Percentiles rank a stretch among this genome's conserved stretches.
Conservation (phyloP, 2,113 vertebrate species). For the Elanus axillaris region DNA sequence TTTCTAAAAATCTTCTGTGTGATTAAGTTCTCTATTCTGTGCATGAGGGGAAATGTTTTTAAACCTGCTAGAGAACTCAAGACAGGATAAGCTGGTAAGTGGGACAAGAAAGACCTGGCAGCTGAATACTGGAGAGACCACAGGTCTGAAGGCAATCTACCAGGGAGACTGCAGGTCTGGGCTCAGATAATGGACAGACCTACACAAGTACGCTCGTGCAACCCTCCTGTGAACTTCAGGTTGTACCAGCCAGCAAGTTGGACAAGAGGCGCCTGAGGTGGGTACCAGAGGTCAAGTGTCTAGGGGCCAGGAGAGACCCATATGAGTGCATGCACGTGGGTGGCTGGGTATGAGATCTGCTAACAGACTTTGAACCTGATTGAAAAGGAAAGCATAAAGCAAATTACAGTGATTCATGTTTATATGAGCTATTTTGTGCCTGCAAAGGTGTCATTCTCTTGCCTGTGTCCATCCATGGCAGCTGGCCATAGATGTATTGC, state of each 20-base stretch:
- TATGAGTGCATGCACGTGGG: neutral
- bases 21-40: neutral
- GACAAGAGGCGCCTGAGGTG: neutral
- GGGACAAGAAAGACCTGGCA: neutral
- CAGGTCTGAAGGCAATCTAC: neutral
- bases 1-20: neutral
- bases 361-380: neutral
- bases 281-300: neutral
- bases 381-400: neutral
- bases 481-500: too few relatives aligned
- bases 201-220: fast-evolving
- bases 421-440: neutral
- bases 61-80: neutral
- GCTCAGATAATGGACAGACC: neutral
- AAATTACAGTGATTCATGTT: neutral
- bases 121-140: neutral
- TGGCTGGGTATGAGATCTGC: neutral
- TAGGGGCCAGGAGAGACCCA: neutral
- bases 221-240: neutral
- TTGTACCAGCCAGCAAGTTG: neutral
- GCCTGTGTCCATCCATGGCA: neutral
- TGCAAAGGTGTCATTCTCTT: neutral
- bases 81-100: neutral
- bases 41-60: neutral
- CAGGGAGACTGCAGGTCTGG: neutral